These are phyloP conservation scores for Nestor notabilis DNA, from an alignment of 2,113 vertebrate genomes.

Conservation along the genomic window DNA sequence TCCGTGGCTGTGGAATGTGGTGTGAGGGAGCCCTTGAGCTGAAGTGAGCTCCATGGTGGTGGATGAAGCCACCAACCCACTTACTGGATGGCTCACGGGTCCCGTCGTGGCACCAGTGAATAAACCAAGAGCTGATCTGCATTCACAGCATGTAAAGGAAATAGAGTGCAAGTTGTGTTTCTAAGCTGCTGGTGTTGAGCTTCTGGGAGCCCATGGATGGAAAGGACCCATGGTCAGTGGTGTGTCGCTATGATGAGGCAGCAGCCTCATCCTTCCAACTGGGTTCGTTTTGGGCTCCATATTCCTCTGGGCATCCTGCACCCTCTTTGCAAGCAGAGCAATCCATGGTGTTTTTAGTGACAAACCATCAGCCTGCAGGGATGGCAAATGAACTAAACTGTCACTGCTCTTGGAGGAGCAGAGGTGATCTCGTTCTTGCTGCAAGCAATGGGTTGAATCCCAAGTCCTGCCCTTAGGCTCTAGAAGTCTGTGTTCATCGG, in stretches of 20 bases:
- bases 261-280: not conserved
- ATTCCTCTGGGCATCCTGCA: not conserved
- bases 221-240: not conserved
- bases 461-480: not conserved
- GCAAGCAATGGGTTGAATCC: not conserved
- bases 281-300: not conserved
- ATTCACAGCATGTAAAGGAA: not conserved
- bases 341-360: accelerated
- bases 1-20: not conserved
- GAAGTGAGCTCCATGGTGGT: not conserved
- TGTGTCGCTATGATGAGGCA: accelerated
- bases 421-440: not conserved
- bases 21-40: not conserved
- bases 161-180: not conserved
- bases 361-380: not conserved
- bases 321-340: not conserved
- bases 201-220: not conserved
- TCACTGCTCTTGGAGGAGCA: not conserved
- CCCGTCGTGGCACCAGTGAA: accelerated
- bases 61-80: not conserved
- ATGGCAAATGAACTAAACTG: not conserved
- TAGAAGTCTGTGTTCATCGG: accelerated
- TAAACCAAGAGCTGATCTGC: not conserved
- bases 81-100: not conserved
- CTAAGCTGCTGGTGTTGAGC: not conserved